Conservation (phyloP, 2,797 vertebrate species). For the Trichosurus vulpecula region DNA sequence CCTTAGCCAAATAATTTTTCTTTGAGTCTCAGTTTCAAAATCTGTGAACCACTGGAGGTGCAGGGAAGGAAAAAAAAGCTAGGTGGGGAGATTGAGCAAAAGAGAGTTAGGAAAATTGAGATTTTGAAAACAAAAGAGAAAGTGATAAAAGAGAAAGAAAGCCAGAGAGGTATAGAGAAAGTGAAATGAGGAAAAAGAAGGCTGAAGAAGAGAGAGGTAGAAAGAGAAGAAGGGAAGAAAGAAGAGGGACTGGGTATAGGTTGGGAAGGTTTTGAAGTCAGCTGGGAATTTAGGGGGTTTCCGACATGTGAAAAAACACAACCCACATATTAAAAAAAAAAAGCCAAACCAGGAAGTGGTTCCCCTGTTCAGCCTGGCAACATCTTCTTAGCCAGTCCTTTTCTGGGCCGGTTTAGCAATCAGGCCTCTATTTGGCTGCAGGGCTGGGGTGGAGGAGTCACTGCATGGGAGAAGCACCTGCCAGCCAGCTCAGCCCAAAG, state of each 20-base stretch:
- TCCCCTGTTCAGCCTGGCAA: background rate
- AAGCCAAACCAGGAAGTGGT: background rate
- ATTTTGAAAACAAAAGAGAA: background rate
- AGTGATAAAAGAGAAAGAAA: background rate
- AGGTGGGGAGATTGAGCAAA: background rate
- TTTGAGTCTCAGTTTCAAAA: background rate
- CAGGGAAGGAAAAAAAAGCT: background rate
- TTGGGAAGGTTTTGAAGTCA: background rate
- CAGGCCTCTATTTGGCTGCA: background rate
- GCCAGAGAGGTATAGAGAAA: background rate
- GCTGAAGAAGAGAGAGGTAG: background rate
- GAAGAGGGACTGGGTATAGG: background rate
- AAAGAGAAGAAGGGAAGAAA: background rate
- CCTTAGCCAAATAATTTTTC: background rate
- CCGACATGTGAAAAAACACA: background rate
- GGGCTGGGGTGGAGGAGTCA: background rate
- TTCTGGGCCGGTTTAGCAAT: background rate
- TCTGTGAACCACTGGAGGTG: background rate
- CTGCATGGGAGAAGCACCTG: background rate
- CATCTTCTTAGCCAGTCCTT: background rate
- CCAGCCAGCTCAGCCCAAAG: background rate
- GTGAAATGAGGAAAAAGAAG: background rate
- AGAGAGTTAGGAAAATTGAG: background rate
- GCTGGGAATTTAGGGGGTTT: conserved; percentile 22
- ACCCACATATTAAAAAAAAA: background rate